These are phyloP conservation scores for Pemphigus obesinymphae DNA, from an alignment of 1,140 invertebrate genomes.

Conservation along the genomic window DNA sequence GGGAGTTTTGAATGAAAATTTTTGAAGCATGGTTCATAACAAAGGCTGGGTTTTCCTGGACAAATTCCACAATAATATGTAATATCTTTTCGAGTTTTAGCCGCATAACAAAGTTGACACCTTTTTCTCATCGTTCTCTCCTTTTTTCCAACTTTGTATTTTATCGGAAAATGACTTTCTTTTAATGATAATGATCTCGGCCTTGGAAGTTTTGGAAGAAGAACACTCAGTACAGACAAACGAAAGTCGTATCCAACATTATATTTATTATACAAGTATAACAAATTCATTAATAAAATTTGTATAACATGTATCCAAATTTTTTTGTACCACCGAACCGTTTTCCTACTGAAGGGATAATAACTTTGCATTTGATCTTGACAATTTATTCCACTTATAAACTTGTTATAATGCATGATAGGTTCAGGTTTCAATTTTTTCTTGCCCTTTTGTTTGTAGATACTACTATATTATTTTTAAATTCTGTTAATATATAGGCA, in stretches of 20 bases:
- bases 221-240: neutral
- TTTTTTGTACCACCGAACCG: neutral
- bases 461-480: slow-evolving; percentile 12
- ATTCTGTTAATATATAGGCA: neutral
- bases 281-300: neutral
- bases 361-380: slow-evolving; percentile 9
- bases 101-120: no score
- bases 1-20: no score
- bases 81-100: no score
- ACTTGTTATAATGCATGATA: neutral
- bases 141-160: no score
- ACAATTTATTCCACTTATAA: neutral
- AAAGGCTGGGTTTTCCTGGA: no score
- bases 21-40: no score
- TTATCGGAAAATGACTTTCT: neutral
- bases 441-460: slow-evolving; percentile 21
- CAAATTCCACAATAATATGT: no score
- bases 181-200: neutral
- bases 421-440: neutral
- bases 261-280: neutral
- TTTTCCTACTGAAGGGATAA: neutral
- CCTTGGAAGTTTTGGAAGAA: neutral
- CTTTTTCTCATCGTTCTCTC: no score
- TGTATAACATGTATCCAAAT: neutral
- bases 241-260: neutral